Conservation (phyloP, 2,113 vertebrate species). For the Spheniscus mendiculus region DNA sequence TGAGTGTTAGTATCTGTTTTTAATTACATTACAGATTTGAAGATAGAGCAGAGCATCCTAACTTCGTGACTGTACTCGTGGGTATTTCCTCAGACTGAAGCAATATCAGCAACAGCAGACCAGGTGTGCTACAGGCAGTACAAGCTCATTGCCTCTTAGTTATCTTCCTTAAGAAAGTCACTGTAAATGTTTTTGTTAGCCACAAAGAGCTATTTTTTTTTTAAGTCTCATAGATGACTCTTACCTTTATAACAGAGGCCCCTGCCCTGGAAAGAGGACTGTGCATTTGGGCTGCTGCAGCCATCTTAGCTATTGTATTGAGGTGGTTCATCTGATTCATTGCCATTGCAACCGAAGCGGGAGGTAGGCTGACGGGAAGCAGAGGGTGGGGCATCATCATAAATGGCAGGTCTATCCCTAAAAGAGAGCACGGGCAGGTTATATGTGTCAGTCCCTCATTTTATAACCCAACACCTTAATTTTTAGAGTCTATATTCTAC, state of each 20-base stretch:
- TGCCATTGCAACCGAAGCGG: constrained; percentile 91
- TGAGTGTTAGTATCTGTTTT: neutral
- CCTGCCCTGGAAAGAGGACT: constrained; percentile 86
- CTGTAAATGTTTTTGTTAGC: neutral
- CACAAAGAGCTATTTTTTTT: neutral
- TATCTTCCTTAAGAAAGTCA: neutral
- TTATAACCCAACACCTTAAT: neutral
- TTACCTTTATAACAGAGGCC: constrained; percentile 88
- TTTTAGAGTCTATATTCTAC: neutral
- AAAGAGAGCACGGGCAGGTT: neutral
- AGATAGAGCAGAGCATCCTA: neutral
- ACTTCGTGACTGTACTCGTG: neutral
- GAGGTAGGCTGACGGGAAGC: constrained; percentile 91
- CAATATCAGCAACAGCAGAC: neutral
- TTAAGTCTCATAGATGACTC: neutral
- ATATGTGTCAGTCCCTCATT: neutral
- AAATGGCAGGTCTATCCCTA: constrained; percentile 92
- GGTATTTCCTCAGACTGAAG: neutral
- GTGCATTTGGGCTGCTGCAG: constrained; percentile 86
- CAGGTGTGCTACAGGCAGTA: neutral
- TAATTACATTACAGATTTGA: neutral
- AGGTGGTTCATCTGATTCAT: constrained; percentile 97
- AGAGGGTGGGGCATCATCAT: constrained; percentile 95
- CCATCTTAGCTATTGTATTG: constrained; percentile 90
- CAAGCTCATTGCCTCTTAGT: neutral